phyloP scores from a whole-genome alignment of 1,140 invertebrate species.

The Holotrichia oblita region DNA sequence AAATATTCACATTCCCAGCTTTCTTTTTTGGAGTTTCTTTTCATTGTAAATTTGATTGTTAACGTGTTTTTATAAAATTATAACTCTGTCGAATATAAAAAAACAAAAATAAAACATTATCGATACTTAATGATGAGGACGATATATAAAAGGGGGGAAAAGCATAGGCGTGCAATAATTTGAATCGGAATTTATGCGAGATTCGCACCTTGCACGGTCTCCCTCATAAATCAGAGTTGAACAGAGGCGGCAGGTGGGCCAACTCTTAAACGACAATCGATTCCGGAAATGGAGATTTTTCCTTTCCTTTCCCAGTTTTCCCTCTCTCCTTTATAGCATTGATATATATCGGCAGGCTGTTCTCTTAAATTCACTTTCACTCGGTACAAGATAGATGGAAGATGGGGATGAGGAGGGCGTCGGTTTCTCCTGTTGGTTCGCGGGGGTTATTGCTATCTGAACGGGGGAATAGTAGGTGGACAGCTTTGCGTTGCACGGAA shows the following conservation, averaged over 20 bases:
- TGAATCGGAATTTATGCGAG: slow-evolving; percentile 5
- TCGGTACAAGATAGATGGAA: no score
- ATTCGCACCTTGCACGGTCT: background rate
- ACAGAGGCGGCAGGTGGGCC: background rate
- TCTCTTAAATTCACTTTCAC: no score
- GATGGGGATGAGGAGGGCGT: no score
- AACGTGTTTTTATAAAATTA: background rate
- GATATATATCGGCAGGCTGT: no score
- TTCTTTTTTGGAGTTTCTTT: background rate
- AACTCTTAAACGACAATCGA: background rate
- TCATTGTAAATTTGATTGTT: background rate
- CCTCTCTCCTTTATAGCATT: no score
- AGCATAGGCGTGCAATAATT: background rate
- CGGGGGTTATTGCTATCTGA: background rate
- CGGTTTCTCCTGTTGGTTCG: no score
- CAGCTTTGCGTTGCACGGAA: no score
- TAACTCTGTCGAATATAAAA: background rate
- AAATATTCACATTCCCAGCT: background rate
- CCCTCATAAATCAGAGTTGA: background rate
- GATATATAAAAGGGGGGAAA: background rate
- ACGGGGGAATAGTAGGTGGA: background rate
- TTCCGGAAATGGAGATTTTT: background rate
- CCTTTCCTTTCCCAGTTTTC: background rate
- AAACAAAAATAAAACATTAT: no score
- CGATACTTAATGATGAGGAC: no score